A percentile compares a stretch with the other conserved stretches of the same genome.
Conservation (phyloP, 2,888 invertebrate genomes). For the Cheilosia variabilis region DNA sequence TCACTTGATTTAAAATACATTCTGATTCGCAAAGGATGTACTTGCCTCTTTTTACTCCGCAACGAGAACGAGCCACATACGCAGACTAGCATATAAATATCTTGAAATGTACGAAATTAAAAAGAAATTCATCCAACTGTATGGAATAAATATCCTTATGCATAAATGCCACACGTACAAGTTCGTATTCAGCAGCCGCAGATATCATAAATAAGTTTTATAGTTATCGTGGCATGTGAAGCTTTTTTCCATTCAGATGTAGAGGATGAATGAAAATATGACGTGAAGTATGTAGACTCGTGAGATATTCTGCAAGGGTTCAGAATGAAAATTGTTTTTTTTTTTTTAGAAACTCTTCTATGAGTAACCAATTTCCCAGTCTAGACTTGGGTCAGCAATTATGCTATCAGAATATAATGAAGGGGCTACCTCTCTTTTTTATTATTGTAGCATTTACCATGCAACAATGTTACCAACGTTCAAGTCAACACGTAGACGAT, state of each 20-base stretch:
- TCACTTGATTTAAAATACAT: slow-evolving; percentile 13
- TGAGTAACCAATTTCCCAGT: too few relatives aligned
- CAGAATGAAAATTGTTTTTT: too few relatives aligned
- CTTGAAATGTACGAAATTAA: slow-evolving; percentile 51
- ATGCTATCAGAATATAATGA: too few relatives aligned
- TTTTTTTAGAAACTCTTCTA: too few relatives aligned
- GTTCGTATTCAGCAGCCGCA: slow-evolving; percentile 72
- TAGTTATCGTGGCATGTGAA: slow-evolving; percentile 43
- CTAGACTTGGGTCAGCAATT: too few relatives aligned
- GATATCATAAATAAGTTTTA: slow-evolving; percentile 75
- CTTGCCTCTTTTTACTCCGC: background rate
- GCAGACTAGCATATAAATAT: slow-evolving; percentile 38
- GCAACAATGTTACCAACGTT: slow-evolving; percentile 76
- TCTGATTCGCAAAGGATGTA: background rate
- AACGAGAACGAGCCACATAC: slow-evolving; percentile 21
- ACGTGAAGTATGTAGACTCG: background rate
- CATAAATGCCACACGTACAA: slow-evolving; percentile 43
- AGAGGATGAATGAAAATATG: background rate
- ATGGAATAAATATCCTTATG: slow-evolving; percentile 18
- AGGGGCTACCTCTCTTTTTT: background rate
- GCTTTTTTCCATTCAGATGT: slow-evolving; percentile 6
- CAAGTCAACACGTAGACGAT: slow-evolving; percentile 80
- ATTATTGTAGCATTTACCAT: background rate
- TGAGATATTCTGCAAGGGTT: too few relatives aligned
- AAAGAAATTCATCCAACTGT: slow-evolving; percentile 27